Conservation (phyloP, 37 sponge, comb jelly and placozoan genomes). For the Eunapius fragilis region DNA sequence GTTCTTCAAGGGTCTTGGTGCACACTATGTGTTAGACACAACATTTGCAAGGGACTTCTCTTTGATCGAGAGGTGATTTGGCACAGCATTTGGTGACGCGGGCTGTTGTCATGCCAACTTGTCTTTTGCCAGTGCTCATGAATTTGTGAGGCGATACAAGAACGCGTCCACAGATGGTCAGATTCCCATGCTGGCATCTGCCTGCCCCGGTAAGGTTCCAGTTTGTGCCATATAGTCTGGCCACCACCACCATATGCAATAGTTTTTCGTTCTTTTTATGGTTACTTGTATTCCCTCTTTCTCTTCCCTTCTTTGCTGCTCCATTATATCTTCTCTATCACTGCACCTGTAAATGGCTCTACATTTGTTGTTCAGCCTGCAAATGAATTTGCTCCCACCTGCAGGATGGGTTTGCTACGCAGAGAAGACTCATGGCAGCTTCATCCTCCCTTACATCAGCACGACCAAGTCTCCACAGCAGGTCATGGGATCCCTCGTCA, state of each 20-base stretch:
- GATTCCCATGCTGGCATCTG: conserved; percentile 93
- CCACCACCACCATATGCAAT: too few species aligned
- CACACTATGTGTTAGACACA: conserved; percentile 84
- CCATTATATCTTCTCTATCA: too few species aligned
- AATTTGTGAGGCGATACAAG: conserved; percentile 77
- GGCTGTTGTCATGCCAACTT: background rate
- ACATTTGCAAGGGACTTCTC: conserved; percentile 83
- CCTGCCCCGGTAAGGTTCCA: conserved; percentile 99
- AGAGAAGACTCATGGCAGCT: conserved; percentile 95
- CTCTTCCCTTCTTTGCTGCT: too few species aligned
- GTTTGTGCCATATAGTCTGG: too few species aligned
- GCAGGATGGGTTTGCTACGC: conserved; percentile 99
- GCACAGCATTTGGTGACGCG: background rate
- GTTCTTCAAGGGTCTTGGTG: conserved; percentile 77
- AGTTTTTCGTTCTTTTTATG: too few species aligned
- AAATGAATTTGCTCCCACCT: too few species aligned
- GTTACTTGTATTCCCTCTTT: too few species aligned
- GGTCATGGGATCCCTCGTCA: conserved; percentile 92
- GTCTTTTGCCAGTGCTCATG: conserved; percentile 52
- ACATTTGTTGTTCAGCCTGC: too few species aligned
- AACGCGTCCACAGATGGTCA: background rate
- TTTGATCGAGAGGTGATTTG: conserved; percentile 83
- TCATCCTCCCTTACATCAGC: conserved; percentile 87
- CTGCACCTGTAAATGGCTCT: too few species aligned
- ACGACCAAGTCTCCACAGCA: conserved; percentile 96